These are phyloP conservation scores for Trematomus bernacchii DNA, from an alignment of 2,797 vertebrate species.

Conservation along the genomic window DNA sequence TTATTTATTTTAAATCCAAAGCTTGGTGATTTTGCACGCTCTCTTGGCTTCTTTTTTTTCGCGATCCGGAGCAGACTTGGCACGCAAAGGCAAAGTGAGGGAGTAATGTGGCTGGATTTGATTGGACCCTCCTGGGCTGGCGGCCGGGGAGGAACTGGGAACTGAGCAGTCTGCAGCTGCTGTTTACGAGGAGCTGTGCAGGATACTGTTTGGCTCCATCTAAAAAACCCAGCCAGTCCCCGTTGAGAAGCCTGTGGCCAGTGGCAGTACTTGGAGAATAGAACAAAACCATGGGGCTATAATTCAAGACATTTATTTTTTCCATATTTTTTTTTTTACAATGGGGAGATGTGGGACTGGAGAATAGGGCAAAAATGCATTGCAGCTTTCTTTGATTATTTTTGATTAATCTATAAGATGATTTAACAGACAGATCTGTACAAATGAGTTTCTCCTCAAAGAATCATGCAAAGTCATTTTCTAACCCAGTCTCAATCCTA, in stretches of 20 bases:
- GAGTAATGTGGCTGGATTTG: conserved; percentile 75
- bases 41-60: conserved; percentile 11
- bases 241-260: conserved; percentile 58
- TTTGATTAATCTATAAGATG: no score
- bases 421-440: no score
- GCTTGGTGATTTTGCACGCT: conserved; percentile 17
- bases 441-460: no score
- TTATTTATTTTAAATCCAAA: conserved; percentile 38
- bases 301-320: conserved; percentile 53
- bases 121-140: conserved; percentile 75
- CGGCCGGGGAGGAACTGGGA: conserved; percentile 69
- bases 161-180: conserved; percentile 80
- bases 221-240: conserved; percentile 55
- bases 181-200: conserved; percentile 79
- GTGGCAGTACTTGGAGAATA: conserved; percentile 73
- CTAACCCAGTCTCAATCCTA: background rate
- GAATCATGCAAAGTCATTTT: background rate
- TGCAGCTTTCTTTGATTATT: conserved; percentile 9
- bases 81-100: conserved; percentile 56
- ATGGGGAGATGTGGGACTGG: background rate
- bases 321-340: conserved; percentile 12
- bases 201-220: conserved; percentile 69
- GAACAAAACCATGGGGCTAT: conserved; percentile 59
- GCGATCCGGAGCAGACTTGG: conserved; percentile 48
- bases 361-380: background rate